Percentiles rank a stretch among this genome's conserved stretches.
phyloP scores from a whole-genome alignment of 2,113 vertebrate species.

The Plotosus lineatus region DNA sequence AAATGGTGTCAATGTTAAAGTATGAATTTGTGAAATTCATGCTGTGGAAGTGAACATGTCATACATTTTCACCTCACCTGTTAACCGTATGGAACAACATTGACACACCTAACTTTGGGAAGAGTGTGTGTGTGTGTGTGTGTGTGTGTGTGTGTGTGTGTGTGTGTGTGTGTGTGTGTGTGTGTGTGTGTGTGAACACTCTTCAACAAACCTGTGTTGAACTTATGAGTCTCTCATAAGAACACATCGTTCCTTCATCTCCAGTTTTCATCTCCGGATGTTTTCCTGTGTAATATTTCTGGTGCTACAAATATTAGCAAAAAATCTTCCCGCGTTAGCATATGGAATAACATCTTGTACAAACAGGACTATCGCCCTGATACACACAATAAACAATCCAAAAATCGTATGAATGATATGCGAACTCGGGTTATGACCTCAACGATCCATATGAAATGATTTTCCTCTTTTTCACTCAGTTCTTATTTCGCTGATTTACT shows the following conservation, averaged over 20 bases:
- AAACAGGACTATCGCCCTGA: background rate
- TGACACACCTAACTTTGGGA: slow-evolving; percentile 6
- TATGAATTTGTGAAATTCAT: slow-evolving; percentile 50
- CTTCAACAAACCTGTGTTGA: slow-evolving; percentile 13
- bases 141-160: slow-evolving; percentile 1
- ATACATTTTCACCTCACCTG: slow-evolving; percentile 42
- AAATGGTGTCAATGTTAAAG: slow-evolving; percentile 42
- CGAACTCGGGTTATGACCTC: background rate
- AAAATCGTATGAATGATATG: background rate
- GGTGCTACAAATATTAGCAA: slow-evolving; percentile 25
- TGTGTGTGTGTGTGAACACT: background rate
- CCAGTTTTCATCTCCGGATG: slow-evolving; percentile 7
- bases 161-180: slow-evolving; percentile 1
- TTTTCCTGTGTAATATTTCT: slow-evolving; percentile 17
- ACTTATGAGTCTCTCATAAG: slow-evolving; percentile 45
- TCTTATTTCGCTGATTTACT: background rate
- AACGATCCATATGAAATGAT: background rate
- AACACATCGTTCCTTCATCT: slow-evolving; percentile 22
- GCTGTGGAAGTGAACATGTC: slow-evolving; percentile 39
- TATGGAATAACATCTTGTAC: background rate
- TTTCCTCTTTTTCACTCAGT: no score
- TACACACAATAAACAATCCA: background rate
- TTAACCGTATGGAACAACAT: slow-evolving; percentile 48
- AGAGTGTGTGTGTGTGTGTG: slow-evolving; percentile 21
- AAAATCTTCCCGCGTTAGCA: background rate